These are phyloP conservation scores for Sinodicranocentrus sp. DNA, from an alignment of 2,888 invertebrate genomes.

Conservation along the genomic window DNA sequence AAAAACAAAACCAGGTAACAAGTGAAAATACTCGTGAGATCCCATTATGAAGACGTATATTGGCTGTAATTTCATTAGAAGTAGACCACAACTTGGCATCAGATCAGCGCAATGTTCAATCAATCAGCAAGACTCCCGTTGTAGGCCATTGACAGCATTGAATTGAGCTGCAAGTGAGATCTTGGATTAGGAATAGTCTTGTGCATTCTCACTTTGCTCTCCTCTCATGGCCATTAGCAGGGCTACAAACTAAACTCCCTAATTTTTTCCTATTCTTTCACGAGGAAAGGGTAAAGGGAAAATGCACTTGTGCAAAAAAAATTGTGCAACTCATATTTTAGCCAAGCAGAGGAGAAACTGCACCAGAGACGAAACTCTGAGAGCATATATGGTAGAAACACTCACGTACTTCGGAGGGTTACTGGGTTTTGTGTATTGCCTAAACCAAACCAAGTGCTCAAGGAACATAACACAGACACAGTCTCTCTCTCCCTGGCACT, in stretches of 20 bases:
- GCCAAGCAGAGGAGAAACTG: not conserved
- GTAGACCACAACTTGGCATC: no score
- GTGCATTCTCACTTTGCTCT: no score
- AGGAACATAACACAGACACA: not conserved
- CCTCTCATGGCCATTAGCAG: no score
- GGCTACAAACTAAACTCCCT: no score
- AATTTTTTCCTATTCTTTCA: no score
- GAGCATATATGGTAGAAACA: no score
- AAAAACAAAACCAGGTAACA: not conserved
- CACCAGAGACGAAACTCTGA: not conserved
- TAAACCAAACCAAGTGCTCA: not conserved
- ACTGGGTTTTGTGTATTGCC: not conserved
- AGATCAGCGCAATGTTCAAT: no score
- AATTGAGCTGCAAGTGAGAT: not conserved
- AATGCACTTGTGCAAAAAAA: not conserved
- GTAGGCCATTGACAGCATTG: slow-evolving; percentile 1
- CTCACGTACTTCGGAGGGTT: not conserved
- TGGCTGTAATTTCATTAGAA: not conserved
- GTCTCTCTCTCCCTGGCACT: not conserved
- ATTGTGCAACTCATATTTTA: slow-evolving; percentile 9
- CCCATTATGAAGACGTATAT: slow-evolving; percentile 5
- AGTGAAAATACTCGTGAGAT: no score
- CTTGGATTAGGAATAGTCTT: no score
- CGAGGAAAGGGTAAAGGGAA: no score
- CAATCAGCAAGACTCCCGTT: not conserved